phyloP scores from a whole-genome alignment of 2,797 vertebrate species.

The Okamejei kenojei region DNA sequence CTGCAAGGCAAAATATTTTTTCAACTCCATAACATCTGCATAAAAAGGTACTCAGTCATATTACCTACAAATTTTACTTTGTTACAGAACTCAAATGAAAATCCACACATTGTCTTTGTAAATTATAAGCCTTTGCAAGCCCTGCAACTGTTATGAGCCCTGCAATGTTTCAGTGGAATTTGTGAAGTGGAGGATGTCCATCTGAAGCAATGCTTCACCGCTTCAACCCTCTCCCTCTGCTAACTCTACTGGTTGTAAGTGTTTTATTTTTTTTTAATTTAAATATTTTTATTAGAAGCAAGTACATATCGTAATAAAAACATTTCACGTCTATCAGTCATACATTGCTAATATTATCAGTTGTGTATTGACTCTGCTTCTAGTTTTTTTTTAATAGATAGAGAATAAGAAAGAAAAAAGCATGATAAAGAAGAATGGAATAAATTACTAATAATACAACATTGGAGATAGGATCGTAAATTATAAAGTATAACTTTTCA shows the following conservation, averaged over 20 bases:
- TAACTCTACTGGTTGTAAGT: neutral
- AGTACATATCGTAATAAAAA: too few species aligned
- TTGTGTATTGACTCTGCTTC: too few species aligned
- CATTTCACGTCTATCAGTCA: too few species aligned
- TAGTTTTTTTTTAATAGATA: too few species aligned
- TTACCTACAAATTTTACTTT: neutral
- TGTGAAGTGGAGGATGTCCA: neutral
- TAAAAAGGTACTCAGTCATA: neutral
- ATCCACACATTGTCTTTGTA: neutral
- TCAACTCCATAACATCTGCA: neutral
- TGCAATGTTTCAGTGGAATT: neutral
- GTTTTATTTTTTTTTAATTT: too few species aligned
- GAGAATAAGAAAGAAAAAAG: too few species aligned
- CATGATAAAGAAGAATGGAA: too few species aligned
- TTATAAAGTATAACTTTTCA: too few species aligned
- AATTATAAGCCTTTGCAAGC: neutral
- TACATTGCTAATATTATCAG: too few species aligned
- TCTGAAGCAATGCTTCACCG: neutral
- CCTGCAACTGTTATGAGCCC: neutral
- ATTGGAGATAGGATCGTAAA: too few species aligned
- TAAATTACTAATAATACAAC: too few species aligned
- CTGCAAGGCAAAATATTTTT: slow-evolving; percentile 53
- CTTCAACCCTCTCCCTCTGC: neutral
- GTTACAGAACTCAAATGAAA: neutral
- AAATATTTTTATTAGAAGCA: too few species aligned